Base-by-base conservation (phyloP, 2,888 invertebrate species). In the Tryphoninae sp. region DNA sequence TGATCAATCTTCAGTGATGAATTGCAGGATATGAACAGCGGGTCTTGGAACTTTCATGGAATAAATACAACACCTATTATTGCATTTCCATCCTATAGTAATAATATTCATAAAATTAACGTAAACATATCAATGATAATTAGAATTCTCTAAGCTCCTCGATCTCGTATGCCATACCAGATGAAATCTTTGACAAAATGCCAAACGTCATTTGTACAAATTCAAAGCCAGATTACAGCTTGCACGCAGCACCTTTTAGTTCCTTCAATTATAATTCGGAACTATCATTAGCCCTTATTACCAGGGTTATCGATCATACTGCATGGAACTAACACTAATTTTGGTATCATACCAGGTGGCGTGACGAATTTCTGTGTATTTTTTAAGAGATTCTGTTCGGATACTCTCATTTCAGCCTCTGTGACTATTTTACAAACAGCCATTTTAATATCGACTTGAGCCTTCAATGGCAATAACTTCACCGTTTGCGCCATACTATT, bases 371-470 rank as follows among this genome's bases (percentile, higher is more conserved):
- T 86, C 78, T 89, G 88, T 0, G 86, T 85, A 75, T 82, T 89
- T 58, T 87, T 85, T 1, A 84, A 65, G 2, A 45, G 53, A 26
- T 68, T 85, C 13, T 84, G 62, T 55, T 67, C 80, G 2, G 86
- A 88, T 75, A 87, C 86, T 62, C 77, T 83, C 2, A 90, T 84
- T 80, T 92, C 91, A 8, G 91, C 90, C 76, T 88, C 90, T 1
- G 90, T 90, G 2, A 92, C 90, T 26, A 92, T 89, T 86, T 87
- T 89, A 58, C 89, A 90, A 53, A 92, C 89, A 13, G 90, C 88
- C 89, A 89, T 89, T 86, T 92, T 91, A 8, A 91, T 88, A 71
- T 91, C 90, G 0, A 89, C 89, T 77, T 92, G 92, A 1, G 89
- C 89, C 79, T 89, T 90, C 0, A 89, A 84, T 0, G 92, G 91